These are phyloP conservation scores for Amphibalanus amphitrite DNA, from an alignment of 1,140 invertebrate species.

Conservation along the genomic window DNA sequence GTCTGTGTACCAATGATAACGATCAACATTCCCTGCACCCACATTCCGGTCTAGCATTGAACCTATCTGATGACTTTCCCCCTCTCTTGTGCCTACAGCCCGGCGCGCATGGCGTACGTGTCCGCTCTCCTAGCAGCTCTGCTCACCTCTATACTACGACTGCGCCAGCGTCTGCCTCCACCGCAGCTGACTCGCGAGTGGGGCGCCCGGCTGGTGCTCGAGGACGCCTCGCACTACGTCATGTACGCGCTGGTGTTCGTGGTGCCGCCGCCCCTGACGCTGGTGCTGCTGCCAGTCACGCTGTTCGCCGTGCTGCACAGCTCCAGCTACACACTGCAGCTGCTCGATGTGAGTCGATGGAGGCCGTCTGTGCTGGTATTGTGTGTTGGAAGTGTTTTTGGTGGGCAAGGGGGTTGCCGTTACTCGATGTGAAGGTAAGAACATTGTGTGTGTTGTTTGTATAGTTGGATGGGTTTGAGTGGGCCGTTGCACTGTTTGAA, in stretches of 20 bases:
- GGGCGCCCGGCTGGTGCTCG: conserved; percentile 52
- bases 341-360: conserved; percentile 60
- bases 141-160: conserved; percentile 62
- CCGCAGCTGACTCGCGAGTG: conserved; percentile 66
- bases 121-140: not conserved
- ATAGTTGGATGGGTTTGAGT: no score
- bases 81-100: not conserved
- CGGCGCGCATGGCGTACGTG: not conserved
- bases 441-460: no score
- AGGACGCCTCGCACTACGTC: conserved; percentile 93
- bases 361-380: no score
- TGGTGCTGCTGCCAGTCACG: conserved; percentile 73
- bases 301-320: conserved; percentile 81
- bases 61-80: no score
- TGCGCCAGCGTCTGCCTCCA: conserved; percentile 75
- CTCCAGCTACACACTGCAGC: conserved; percentile 65
- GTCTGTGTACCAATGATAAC: no score
- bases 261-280: conserved; percentile 70
- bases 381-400: no score
- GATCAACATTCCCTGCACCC: no score
- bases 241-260: conserved; percentile 87
- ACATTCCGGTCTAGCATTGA: no score
- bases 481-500: no score
- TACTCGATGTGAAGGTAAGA: no score
- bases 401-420: no score